Evolutionary conservation across 2,888 invertebrate species (phyloP), one percentile per base, ranked within the genome.

Genomic region (Panorpa germanica): DNA sequence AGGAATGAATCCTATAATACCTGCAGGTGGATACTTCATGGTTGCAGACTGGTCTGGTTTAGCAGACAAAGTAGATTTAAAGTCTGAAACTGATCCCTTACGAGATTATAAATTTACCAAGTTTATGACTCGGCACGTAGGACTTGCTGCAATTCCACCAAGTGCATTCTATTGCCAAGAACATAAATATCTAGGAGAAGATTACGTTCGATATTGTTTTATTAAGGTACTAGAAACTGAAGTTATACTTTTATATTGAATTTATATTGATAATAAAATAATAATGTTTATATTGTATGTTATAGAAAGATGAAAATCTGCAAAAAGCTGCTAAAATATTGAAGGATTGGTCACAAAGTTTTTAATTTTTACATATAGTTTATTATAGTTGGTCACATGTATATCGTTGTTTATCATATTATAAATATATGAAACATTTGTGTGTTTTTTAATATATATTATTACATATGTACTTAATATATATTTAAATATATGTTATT

Each of bases 21-120:
- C 98, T 0, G 88, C 96, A 41, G 93, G 90, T 3, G 96, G 98
- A 0, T 99, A 95, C 55, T 99, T 98, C 48, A 78, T 99, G 64
- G 51, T 98, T 29, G 93, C 93, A 2, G 88, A 98, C 55, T 91
- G 85, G 75, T 70, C 76, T 7, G 58, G 69, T 4, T 53, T 88
- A 37, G 68, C 76, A 20, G 53, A 60, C 12, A 73, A 75, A 49
- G 65, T 77, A 5, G 70, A 77, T 46, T 54, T 85, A 6, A 61
- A 60, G 2, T 50, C 65, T 1, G 83, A 85, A 50, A 55, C 48
- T 0, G 85, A 85, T 45, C 62, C 63, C 40, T 65, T 71, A 43
- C 72, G 69, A 36, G 98, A 98, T 57, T 91, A 86, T 50, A 68
- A 69, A 39, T 96, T 98, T 53, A 88, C 90, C 0, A 85, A 91